Evolutionary conservation across 2,888 invertebrate species (phyloP).

Genomic region (Graphium colonna): DNA sequence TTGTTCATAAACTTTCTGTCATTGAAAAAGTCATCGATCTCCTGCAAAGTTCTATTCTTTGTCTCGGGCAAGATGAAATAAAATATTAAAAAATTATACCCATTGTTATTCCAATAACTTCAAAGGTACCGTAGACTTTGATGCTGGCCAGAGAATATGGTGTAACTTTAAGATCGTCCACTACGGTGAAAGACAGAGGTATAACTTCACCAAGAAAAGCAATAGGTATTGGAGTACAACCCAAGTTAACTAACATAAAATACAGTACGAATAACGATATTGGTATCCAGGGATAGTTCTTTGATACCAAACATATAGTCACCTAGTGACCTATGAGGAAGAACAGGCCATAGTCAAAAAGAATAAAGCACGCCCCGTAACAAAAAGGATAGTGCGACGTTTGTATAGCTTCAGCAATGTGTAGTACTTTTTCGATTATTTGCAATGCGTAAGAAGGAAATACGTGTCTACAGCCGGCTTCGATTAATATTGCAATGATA

Average conservation of each 20-base stretch:
- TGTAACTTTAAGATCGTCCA: conserved; percentile 44
- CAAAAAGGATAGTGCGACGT: conserved; percentile 47
- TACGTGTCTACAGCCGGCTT: conserved; percentile 49
- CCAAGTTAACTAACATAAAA: conserved; percentile 52
- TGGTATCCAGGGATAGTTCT: conserved; percentile 40
- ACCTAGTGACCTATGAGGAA: conserved; percentile 42
- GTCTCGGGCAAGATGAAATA: no score
- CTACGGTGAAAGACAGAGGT: conserved; percentile 45
- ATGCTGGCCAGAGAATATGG: conserved; percentile 40
- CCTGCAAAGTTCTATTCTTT: no score
- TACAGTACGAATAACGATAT: conserved; percentile 43
- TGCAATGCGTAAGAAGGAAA: conserved; percentile 55
- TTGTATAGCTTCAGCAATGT: conserved; percentile 49
- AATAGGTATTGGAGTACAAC: conserved; percentile 54
- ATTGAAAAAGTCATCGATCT: conserved; percentile 42
- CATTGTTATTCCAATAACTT: conserved; percentile 43
- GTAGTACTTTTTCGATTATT: conserved; percentile 49
- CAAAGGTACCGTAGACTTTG: conserved; percentile 53
- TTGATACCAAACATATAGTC: conserved; percentile 34
- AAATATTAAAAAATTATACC: conserved; percentile 28
- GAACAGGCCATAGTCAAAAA: conserved; percentile 39
- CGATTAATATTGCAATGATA: conserved; percentile 40
- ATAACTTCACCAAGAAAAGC: conserved; percentile 56
- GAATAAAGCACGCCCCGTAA: conserved; percentile 42
- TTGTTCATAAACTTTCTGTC: conserved; percentile 37